These are phyloP conservation scores for Drosophila leontia DNA, from an alignment of 1,140 invertebrate species.

Conservation along the genomic window DNA sequence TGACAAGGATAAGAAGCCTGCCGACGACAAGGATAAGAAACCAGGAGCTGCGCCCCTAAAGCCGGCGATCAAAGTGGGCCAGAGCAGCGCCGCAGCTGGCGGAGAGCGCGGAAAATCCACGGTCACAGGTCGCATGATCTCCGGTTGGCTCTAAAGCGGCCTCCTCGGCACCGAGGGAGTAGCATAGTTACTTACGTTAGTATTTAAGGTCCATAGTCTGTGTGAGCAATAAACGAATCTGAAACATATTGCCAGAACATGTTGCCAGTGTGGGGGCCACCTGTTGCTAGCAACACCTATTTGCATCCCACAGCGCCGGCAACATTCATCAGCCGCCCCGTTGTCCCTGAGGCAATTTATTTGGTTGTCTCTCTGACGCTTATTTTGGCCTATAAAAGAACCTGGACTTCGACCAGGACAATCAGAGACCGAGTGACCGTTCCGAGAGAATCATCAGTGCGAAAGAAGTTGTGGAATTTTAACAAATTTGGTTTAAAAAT, in stretches of 20 bases:
- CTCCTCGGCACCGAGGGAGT: not conserved
- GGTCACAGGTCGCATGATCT: conserved; percentile 84
- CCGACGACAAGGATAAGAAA: conserved; percentile 42
- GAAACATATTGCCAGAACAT: conserved; percentile 30
- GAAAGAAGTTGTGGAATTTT: not conserved
- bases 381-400: conserved; percentile 74
- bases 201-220: conserved; percentile 17
- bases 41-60: conserved; percentile 62
- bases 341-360: conserved; percentile 28
- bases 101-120: conserved; percentile 83
- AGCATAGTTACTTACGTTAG: conserved; percentile 19
- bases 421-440: conserved; percentile 61
- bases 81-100: conserved; percentile 80
- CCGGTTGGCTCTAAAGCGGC: conserved; percentile 70
- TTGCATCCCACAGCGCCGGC: conserved; percentile 22
- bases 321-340: conserved; percentile 36
- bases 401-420: conserved; percentile 39
- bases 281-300: conserved; percentile 54
- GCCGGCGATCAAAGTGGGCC: conserved; percentile 78
- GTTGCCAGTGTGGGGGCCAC: conserved; percentile 41
- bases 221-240: conserved; percentile 54
- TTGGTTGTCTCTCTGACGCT: conserved; percentile 18
- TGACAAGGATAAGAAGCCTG: conserved; percentile 28
- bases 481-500: conserved; percentile 33
- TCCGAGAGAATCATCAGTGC: conserved; percentile 44